Evolutionary conservation across 2,797 vertebrate genomes (phyloP).

Genomic region (Oreortyx pictus): DNA sequence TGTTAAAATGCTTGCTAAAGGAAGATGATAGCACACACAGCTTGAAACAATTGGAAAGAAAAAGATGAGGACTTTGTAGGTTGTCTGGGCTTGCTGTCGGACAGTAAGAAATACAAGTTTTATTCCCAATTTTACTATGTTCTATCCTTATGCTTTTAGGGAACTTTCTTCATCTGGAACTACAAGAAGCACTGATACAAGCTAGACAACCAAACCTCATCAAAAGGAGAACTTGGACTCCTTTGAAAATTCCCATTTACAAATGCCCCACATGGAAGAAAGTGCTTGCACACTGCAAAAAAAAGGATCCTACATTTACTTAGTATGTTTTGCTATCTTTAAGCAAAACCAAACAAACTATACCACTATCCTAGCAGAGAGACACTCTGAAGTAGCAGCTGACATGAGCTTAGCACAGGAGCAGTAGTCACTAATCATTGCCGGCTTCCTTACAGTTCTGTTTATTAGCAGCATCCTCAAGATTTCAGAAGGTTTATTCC

Average conservation of each 20-base stretch:
- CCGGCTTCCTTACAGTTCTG: accelerated
- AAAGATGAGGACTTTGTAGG: background rate
- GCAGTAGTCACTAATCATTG: background rate
- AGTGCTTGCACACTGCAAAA: background rate
- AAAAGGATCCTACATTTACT: background rate
- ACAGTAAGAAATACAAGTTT: background rate
- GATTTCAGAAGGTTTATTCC: background rate
- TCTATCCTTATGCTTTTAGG: background rate
- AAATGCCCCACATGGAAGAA: background rate
- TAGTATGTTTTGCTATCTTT: background rate
- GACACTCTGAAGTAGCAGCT: background rate
- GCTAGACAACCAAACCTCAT: background rate
- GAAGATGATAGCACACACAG: background rate
- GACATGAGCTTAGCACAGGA: background rate
- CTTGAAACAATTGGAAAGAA: background rate
- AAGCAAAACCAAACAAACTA: background rate
- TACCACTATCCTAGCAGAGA: background rate
- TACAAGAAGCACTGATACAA: background rate
- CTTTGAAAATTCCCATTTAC: background rate
- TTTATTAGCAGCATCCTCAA: background rate
- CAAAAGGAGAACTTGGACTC: background rate
- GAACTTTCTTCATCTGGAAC: background rate
- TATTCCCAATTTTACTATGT: background rate
- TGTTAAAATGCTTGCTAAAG: background rate
- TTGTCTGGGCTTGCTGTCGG: background rate